Evolutionary conservation across 2,113 vertebrate species (phyloP), one percentile per base, ranked within the genome.

Genomic region (Poicephalus gulielmi): DNA sequence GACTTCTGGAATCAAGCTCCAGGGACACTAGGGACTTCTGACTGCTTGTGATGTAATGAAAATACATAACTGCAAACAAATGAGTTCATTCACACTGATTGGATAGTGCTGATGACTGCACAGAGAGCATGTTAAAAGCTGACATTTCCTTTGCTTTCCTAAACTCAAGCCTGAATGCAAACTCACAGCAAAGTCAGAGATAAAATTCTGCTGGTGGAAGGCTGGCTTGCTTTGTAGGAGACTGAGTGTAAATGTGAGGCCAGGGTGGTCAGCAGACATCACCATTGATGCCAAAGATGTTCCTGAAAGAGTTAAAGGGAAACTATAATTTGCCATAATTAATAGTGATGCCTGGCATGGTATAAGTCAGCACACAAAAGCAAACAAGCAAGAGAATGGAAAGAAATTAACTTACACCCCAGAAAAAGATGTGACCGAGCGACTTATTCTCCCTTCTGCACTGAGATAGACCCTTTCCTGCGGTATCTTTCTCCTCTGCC

Each of bases 181-280:
- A 97, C 98, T 98, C 95, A 98, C 98, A 50, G 98, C 97, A 88
- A 98, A 98, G 94, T 98, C 98, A 0, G 98, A 98, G 70, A 98
- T 87, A 69, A 98, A 98, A 78, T 96, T 98, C 98, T 98, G 98
- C 93, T 98, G 98, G 92, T 98, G 98, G 96, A 98, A 98, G 8
- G 98, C 98, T 1, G 97, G 97, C 94, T 98, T 97, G 3, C 98
- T 98, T 83, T 94, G 94, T 90, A 98, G 90, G 59, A 99, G 96
- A 66, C 90, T 89, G 18, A 98, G 96, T 1, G 97, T 98, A 91
- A 98, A 98, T 0, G 98, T 98, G 90, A 98, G 96, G 35, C 97
- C 98, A 7, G 98, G 97, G 88, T 98, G 98, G 90, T 98, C 98
- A 16, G 97, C 96, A 81, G 98, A 98, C 81, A 98, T 98, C 91